Conservation (phyloP, 2,113 vertebrate species). For the Larimichthys polyactis region DNA sequence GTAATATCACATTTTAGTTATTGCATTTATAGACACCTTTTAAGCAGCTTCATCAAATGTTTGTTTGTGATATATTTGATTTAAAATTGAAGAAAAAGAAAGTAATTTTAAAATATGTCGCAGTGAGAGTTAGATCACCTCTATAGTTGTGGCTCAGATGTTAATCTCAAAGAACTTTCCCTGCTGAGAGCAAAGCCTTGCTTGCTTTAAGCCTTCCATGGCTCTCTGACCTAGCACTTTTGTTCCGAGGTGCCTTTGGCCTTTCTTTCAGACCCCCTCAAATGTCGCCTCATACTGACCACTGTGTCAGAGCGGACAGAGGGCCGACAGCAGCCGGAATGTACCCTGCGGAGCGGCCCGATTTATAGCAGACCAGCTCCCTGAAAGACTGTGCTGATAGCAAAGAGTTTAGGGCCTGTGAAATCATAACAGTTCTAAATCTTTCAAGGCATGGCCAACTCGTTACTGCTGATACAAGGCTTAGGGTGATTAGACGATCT, state of each 20-base stretch:
- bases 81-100: conserved; percentile 13
- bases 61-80: background rate
- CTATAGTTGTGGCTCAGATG: conserved; percentile 54
- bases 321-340: conserved; percentile 30
- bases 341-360: conserved; percentile 11
- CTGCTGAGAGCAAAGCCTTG: conserved; percentile 67
- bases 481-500: conserved; percentile 73
- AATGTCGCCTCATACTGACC: conserved; percentile 60
- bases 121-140: conserved; percentile 39
- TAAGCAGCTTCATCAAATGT: background rate
- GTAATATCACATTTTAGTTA: background rate
- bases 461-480: conserved; percentile 70
- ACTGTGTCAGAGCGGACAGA: conserved; percentile 36
- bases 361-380: conserved; percentile 51
- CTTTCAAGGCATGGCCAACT: conserved; percentile 67
- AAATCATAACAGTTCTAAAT: conserved; percentile 71
- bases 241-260: conserved; percentile 58
- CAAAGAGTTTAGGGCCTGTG: conserved; percentile 59
- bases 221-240: conserved; percentile 64
- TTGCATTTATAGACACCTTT: background rate
- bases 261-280: conserved; percentile 55
- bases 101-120: background rate
- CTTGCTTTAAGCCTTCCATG: conserved; percentile 49
- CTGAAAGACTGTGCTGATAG: conserved; percentile 37
- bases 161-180: conserved; percentile 64